Conservation (phyloP, 2,888 invertebrate genomes). For the Neelides folsomi region DNA sequence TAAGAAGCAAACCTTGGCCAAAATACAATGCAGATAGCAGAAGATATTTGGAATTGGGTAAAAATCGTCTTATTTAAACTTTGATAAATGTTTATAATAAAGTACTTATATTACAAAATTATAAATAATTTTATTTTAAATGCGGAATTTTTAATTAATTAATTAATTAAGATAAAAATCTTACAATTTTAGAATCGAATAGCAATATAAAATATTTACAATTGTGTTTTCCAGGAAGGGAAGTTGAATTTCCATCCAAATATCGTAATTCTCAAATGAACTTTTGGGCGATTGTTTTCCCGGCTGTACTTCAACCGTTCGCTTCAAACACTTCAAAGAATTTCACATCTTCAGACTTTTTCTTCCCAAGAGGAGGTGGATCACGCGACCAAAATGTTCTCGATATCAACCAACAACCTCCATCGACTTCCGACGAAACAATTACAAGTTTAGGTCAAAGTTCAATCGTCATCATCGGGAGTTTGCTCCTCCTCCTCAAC, state of each 20-base stretch:
- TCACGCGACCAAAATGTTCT: too few relatives aligned
- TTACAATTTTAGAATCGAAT: too few relatives aligned
- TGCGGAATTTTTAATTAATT: too few relatives aligned
- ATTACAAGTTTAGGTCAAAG: conserved; percentile 16
- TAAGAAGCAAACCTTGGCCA: conserved; percentile 23
- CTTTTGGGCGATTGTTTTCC: conserved; percentile 25
- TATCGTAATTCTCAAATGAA: conserved; percentile 15
- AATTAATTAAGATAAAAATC: too few relatives aligned
- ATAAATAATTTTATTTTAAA: too few relatives aligned
- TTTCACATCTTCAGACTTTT: too few relatives aligned
- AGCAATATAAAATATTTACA: too few relatives aligned
- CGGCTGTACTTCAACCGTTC: conserved; percentile 21
- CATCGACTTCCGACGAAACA: background rate
- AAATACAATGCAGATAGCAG: conserved; percentile 19
- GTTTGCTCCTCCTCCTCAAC: conserved; percentile 24
- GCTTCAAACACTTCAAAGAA: background rate
- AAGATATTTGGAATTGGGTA: conserved; percentile 27
- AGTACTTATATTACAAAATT: too few relatives aligned
- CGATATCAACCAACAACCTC: background rate
- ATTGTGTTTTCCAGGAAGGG: too few relatives aligned
- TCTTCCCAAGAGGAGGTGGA: too few relatives aligned
- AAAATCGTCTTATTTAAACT: background rate
- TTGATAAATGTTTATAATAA: too few relatives aligned
- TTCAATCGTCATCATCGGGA: conserved; percentile 26
- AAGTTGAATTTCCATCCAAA: conserved; percentile 21